Evolutionary conservation across 2,797 vertebrate species (phyloP).

Genomic region (Propithecus deckenii): DNA sequence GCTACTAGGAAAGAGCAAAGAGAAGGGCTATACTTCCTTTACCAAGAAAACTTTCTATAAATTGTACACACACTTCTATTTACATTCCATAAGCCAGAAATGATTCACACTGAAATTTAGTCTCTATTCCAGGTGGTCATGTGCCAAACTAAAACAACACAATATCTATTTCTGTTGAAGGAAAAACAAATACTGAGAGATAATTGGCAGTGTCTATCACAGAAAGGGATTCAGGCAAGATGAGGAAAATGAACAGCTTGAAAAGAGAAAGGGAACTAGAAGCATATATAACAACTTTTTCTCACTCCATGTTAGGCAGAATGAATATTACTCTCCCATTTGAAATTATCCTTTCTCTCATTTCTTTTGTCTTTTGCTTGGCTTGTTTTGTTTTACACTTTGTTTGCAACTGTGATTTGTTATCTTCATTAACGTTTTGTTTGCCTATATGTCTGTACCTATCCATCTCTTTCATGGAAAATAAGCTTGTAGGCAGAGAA

Average conservation of each 20-base stretch:
- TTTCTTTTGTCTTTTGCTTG: not conserved
- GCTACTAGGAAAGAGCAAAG: not conserved
- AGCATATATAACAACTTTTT: not conserved
- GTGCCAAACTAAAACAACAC: not conserved
- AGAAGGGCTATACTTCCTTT: not conserved
- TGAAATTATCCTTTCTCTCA: not conserved
- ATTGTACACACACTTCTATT: not conserved
- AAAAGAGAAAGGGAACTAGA: not conserved
- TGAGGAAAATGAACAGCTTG: not conserved
- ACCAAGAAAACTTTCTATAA: not conserved
- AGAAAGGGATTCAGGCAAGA: not conserved
- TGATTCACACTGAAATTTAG: not conserved
- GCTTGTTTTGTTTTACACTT: not conserved
- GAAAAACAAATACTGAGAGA: not conserved
- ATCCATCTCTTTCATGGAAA: not conserved
- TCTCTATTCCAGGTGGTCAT: not conserved
- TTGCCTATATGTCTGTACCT: not conserved
- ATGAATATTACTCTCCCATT: not conserved
- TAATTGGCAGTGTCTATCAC: not conserved
- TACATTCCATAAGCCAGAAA: not conserved
- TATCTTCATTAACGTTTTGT: not conserved
- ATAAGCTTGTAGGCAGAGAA: not conserved
- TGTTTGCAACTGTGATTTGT: not conserved
- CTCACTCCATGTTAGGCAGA: not conserved
- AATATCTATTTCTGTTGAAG: not conserved